Conservation (phyloP, 1,140 invertebrate genomes). For the Nomia melanderi region DNA sequence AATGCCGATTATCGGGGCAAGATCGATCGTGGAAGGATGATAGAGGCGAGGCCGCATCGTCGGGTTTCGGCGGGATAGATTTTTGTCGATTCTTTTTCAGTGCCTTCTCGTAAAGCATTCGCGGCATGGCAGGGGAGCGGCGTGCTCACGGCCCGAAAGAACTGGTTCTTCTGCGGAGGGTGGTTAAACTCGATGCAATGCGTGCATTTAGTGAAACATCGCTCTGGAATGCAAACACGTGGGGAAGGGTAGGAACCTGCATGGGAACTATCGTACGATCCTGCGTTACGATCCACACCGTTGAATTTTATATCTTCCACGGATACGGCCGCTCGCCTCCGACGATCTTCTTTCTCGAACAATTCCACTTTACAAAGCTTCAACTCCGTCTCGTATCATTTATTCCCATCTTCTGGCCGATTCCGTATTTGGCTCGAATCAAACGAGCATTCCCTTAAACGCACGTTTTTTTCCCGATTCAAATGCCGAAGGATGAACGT, state of each 20-base stretch:
- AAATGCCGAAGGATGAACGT: too few relatives aligned
- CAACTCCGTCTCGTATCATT: not conserved
- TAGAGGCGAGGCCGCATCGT: not conserved
- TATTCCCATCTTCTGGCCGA: not conserved
- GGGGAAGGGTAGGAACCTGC: constrained; percentile 48
- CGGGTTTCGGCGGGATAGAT: constrained; percentile 34
- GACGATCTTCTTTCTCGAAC: not conserved
- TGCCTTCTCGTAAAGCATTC: constrained; percentile 51
- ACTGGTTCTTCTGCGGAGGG: constrained; percentile 65
- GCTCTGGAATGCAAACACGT: constrained; percentile 65
- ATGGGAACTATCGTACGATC: constrained; percentile 22
- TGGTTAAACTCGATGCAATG: constrained; percentile 68
- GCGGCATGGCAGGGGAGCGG: constrained; percentile 22
- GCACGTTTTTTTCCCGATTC: too few relatives aligned
- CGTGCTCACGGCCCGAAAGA: constrained; percentile 56
- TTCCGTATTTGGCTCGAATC: not conserved
- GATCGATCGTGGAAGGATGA: constrained; percentile 6
- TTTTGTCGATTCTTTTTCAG: constrained; percentile 42
- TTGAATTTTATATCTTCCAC: constrained; percentile 30
- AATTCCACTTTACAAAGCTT: not conserved
- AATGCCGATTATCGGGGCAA: not conserved
- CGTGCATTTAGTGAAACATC: constrained; percentile 69
- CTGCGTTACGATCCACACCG: constrained; percentile 19
- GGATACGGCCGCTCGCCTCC: not conserved
- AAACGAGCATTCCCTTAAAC: not conserved